Percentiles rank a stretch among this genome's conserved stretches.
These are phyloP conservation scores for Stenotaenia linearis DNA, from an alignment of 2,888 invertebrate species.

Conservation along the genomic window DNA sequence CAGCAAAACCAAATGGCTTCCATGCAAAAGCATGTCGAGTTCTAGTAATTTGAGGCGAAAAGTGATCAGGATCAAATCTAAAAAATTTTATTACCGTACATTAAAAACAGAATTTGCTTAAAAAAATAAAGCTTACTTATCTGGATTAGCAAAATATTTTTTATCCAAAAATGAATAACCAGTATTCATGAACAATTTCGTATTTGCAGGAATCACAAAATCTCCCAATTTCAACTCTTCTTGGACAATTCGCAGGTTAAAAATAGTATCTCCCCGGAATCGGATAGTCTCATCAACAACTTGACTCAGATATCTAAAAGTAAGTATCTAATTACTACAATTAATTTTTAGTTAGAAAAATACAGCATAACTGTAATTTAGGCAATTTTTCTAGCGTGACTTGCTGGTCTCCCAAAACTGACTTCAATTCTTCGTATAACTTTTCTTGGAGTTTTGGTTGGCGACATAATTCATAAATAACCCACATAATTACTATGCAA, in stretches of 20 bases:
- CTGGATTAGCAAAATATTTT: not conserved
- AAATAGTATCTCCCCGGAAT: not conserved
- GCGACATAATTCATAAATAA: not conserved
- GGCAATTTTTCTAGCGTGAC: not conserved
- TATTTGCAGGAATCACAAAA: not conserved
- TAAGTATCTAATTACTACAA: not conserved
- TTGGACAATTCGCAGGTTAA: not conserved
- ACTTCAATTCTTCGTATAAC: not conserved
- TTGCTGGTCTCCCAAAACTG: not conserved
- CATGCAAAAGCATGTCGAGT: not conserved
- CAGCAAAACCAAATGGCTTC: conserved; percentile 1
- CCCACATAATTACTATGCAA: not conserved
- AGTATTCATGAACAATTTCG: not conserved
- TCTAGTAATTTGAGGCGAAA: not conserved
- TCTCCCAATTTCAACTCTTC: not conserved
- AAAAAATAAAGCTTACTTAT: not conserved
- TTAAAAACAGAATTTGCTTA: not conserved
- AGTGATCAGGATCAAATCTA: conserved; percentile 7
- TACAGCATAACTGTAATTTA: not conserved
- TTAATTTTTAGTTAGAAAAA: not conserved
- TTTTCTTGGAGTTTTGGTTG: not conserved
- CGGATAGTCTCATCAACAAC: not conserved
- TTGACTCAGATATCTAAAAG: not conserved
- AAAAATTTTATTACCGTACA: not conserved
- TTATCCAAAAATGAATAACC: not conserved